Evolutionary conservation across 2,797 vertebrate genomes (phyloP).

Genomic region (Sebastes matsubarae): DNA sequence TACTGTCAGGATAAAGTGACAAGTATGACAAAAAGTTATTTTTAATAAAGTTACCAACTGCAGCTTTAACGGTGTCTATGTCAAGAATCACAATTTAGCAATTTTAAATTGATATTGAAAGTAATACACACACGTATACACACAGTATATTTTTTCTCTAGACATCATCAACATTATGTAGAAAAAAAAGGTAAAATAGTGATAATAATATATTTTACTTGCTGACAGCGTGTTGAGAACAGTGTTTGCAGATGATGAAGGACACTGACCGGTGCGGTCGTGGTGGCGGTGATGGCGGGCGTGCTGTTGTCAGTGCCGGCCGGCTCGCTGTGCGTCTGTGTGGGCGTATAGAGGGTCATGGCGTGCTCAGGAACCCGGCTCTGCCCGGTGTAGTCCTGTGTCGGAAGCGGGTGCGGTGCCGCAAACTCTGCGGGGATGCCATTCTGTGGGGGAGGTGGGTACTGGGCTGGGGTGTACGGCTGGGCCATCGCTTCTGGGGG

Average conservation of each 20-base stretch:
- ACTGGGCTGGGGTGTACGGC: constrained; percentile 93
- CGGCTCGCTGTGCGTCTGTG: constrained; percentile 91
- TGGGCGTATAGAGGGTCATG: constrained; percentile 93
- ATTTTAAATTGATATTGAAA: background rate
- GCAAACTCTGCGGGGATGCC: constrained; percentile 91
- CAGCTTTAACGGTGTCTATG: background rate
- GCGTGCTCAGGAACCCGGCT: constrained; percentile 91
- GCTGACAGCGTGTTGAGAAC: constrained; percentile 72
- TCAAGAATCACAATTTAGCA: background rate
- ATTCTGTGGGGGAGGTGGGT: constrained; percentile 91
- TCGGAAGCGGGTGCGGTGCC: constrained; percentile 84
- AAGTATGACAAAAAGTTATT: background rate
- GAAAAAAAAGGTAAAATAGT: constrained; percentile 1
- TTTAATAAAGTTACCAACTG: background rate
- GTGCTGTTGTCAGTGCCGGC: constrained; percentile 88
- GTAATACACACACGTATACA: too few species aligned
- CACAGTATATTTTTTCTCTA: background rate
- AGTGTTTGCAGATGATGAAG: constrained; percentile 76
- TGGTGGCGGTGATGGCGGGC: constrained; percentile 87
- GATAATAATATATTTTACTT: constrained; percentile 66
- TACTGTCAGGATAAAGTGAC: background rate
- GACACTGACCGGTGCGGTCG: constrained; percentile 89
- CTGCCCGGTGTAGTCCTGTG: constrained; percentile 92
- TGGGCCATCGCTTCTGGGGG: constrained; percentile 95
- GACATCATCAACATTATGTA: background rate